Percentiles rank a stretch among this genome's conserved stretches.
phyloP scores from a whole-genome alignment of 2,113 vertebrate genomes.

The Aepyceros melampus region DNA sequence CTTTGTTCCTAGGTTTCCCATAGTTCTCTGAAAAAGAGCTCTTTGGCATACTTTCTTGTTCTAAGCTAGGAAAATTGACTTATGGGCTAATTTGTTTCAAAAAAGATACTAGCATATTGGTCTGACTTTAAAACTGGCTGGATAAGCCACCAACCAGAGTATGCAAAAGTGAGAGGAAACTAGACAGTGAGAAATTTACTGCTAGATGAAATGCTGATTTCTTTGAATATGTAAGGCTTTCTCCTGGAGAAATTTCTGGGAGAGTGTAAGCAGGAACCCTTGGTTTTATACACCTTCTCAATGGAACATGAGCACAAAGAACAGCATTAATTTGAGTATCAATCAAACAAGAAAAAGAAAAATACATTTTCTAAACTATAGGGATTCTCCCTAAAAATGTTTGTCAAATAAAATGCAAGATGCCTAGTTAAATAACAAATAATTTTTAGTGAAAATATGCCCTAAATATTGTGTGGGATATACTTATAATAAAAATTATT shows the following conservation, averaged over 20 bases:
- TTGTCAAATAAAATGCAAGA: neutral
- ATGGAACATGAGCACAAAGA: neutral
- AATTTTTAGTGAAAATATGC: neutral
- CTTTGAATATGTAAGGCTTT: neutral
- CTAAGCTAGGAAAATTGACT: neutral
- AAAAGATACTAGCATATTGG: slow-evolving; percentile 10
- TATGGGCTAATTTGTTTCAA: slow-evolving; percentile 29
- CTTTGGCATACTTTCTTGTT: neutral
- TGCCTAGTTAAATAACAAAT: neutral
- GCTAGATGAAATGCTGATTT: neutral
- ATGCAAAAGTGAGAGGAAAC: neutral
- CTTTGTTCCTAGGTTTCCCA: neutral
- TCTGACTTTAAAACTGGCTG: slow-evolving; percentile 20
- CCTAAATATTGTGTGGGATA: neutral
- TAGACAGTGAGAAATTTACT: neutral
- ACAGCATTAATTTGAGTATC: neutral
- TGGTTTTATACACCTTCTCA: neutral
- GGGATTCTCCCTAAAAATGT: neutral
- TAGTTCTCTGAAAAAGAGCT: neutral
- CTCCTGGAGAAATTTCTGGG: neutral
- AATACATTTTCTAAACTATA: neutral
- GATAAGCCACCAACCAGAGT: slow-evolving; percentile 17
- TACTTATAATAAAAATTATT: neutral
- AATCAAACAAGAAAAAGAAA: neutral
- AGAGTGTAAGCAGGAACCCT: neutral